phyloP scores from a whole-genome alignment of 37 sponge, comb jelly and placozoan genomes.

The Tethya wilhelma region DNA sequence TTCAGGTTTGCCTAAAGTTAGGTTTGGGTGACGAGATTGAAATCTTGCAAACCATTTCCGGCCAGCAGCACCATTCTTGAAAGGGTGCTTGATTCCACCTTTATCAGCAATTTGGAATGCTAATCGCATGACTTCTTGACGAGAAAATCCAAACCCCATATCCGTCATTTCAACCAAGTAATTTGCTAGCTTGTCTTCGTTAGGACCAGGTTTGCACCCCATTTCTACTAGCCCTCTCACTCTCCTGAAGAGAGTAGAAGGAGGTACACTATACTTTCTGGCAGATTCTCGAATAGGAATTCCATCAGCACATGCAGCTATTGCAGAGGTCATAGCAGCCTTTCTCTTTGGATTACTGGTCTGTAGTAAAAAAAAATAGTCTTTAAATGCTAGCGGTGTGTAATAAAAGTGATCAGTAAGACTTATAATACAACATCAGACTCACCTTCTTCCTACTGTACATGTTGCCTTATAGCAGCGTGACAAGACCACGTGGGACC shows the following conservation, averaged over 20 bases:
- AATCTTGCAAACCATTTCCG: neutral
- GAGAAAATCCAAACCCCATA: conserved; percentile 1
- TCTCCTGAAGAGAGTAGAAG: conserved; percentile 14
- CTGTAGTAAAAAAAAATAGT: neutral
- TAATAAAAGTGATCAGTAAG: neutral
- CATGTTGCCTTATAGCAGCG: neutral
- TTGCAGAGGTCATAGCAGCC: conserved; percentile 14
- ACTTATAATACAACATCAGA: neutral
- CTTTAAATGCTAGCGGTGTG: neutral
- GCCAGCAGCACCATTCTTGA: neutral
- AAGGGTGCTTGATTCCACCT: neutral
- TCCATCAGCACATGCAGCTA: conserved; percentile 7
- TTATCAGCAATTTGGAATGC: neutral
- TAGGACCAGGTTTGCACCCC: conserved; percentile 24
- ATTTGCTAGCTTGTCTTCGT: neutral
- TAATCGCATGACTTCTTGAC: neutral
- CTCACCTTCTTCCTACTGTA: neutral
- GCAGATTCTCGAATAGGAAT: conserved; percentile 6
- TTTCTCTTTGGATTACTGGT: conserved; percentile 15
- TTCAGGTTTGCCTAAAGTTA: neutral
- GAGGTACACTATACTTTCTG: neutral
- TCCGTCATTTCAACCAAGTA: neutral
- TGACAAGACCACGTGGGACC: neutral
- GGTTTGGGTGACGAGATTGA: neutral
- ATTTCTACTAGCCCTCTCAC: conserved; percentile 10